These are phyloP conservation scores for Syritta pipiens DNA, from an alignment of 2,888 invertebrate genomes.

Conservation along the genomic window DNA sequence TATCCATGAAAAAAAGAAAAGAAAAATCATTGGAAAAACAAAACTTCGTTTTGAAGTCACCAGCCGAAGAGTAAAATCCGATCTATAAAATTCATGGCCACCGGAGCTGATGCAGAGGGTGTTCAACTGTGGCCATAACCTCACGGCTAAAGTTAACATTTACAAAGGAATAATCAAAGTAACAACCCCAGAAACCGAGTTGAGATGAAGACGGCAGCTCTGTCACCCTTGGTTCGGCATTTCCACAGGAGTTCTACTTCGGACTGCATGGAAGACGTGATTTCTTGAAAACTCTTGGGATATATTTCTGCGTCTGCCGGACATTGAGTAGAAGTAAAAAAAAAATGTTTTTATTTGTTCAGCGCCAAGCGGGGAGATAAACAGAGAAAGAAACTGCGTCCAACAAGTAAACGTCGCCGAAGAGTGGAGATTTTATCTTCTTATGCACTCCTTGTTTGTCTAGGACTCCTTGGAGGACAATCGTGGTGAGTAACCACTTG, in stretches of 20 bases:
- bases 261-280: neutral
- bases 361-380: too few species aligned
- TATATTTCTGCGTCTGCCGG: neutral
- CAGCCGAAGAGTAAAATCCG: neutral
- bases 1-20: too few species aligned
- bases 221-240: neutral
- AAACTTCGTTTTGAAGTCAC: neutral
- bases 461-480: too few species aligned
- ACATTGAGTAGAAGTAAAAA: neutral
- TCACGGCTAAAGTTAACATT: neutral
- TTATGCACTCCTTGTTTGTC: too few species aligned
- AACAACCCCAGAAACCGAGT: neutral
- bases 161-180: neutral
- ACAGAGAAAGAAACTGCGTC: too few species aligned
- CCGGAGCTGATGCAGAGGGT: neutral
- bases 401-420: too few species aligned
- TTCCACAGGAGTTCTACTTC: too few species aligned
- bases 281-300: slow-evolving; percentile 1
- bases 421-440: too few species aligned
- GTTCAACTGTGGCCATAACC: neutral
- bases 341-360: neutral
- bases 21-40: too few species aligned
- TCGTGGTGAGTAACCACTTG: too few species aligned
- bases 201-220: neutral
- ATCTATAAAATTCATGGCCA: neutral